A percentile compares a stretch with the other conserved stretches of the same genome.
Conservation (phyloP, 1,140 invertebrate species). For the Dysdera silvatica region DNA sequence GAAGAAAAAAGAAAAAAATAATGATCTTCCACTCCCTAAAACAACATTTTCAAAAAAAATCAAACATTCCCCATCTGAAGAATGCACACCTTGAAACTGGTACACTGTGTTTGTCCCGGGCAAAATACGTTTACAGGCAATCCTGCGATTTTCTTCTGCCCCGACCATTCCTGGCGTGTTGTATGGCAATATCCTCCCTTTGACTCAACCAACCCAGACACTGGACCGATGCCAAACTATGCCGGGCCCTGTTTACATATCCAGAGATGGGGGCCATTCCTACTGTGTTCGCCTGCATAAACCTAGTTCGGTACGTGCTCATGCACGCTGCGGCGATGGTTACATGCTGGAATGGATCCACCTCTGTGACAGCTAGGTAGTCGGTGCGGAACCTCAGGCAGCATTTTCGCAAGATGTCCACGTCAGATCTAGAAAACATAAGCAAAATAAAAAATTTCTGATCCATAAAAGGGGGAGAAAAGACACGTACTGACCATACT, state of each 20-base stretch:
- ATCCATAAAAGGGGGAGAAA: neutral
- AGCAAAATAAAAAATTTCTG: neutral
- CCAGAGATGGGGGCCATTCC: slow-evolving; percentile 11
- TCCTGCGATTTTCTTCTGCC: neutral
- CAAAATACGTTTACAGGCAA: neutral
- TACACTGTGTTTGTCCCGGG: neutral
- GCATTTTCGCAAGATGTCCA: slow-evolving; percentile 6
- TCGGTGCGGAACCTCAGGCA: slow-evolving; percentile 6
- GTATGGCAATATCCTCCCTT: slow-evolving; percentile 1
- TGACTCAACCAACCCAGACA: slow-evolving; percentile 18
- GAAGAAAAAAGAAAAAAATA: neutral
- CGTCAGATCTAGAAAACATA: slow-evolving; percentile 8
- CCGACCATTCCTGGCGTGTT: neutral
- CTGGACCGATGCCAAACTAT: neutral
- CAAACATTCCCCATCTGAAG: neutral
- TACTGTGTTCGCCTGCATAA: slow-evolving; percentile 6
- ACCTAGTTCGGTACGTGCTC: neutral
- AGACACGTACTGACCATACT: neutral
- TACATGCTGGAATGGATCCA: slow-evolving; percentile 15
- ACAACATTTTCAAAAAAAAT: neutral
- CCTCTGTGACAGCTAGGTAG: neutral
- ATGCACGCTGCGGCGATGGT: slow-evolving; percentile 20
- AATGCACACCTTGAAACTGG: neutral
- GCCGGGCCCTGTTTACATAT: neutral
- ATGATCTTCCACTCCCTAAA: neutral